Conservation (phyloP, 2,888 invertebrate genomes). For the Diogma glabrata region DNA sequence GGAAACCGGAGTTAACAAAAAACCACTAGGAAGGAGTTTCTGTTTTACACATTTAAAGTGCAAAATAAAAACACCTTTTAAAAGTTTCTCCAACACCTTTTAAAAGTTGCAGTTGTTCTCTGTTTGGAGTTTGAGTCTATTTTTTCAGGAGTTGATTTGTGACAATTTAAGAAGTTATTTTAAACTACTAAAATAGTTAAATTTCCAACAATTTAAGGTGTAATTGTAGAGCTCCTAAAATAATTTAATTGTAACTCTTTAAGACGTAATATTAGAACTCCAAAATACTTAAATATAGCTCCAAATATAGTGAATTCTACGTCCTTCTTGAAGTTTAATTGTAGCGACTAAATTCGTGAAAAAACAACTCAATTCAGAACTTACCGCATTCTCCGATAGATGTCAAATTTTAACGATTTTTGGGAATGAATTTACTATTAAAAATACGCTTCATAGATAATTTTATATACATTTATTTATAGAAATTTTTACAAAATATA, state of each 20-base stretch:
- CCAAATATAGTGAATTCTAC: neutral
- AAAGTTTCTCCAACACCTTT: neutral
- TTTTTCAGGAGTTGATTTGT: neutral
- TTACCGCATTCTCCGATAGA: neutral
- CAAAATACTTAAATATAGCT: neutral
- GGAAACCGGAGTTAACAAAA: no score
- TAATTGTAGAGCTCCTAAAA: no score
- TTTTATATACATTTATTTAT: neutral
- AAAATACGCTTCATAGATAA: neutral
- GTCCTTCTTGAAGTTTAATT: no score
- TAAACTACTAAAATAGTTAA: neutral
- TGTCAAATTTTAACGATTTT: neutral
- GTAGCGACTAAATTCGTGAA: no score
- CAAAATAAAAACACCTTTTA: no score
- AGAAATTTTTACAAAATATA: neutral
- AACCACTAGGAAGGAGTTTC: neutral
- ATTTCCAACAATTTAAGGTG: no score
- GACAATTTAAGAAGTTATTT: neutral
- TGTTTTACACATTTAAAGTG: no score
- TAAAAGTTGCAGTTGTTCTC: neutral
- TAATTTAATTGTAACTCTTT: no score
- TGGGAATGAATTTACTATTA: no score
- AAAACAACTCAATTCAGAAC: neutral
- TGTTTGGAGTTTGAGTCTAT: neutral
- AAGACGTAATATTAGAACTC: no score